Percentiles rank a stretch among this genome's conserved stretches.
Conservation (phyloP, 1,140 invertebrate genomes). For the Diabrotica undecimpunctata region DNA sequence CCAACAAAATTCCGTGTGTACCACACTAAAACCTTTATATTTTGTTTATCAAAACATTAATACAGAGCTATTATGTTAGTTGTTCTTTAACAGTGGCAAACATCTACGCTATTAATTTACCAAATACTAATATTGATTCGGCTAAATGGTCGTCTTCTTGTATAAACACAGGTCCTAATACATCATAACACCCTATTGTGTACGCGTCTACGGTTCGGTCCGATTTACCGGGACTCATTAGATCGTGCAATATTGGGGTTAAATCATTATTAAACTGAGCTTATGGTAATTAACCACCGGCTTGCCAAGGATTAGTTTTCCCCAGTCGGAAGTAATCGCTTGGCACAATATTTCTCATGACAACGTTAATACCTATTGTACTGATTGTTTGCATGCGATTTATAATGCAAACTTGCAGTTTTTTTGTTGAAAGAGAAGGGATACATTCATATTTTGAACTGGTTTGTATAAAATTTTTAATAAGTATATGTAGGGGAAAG, state of each 20-base stretch:
- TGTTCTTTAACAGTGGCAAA: too few relatives aligned
- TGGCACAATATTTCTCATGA: constrained; percentile 1
- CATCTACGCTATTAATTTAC: too few relatives aligned
- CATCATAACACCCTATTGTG: not conserved
- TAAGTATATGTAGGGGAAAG: too few relatives aligned
- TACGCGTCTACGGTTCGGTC: not conserved
- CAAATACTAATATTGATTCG: not conserved
- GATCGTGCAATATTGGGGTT: constrained; percentile 9
- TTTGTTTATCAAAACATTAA: too few relatives aligned
- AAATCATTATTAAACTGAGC: constrained; percentile 25
- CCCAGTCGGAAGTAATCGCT: not conserved
- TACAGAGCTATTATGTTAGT: too few relatives aligned
- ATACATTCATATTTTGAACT: too few relatives aligned
- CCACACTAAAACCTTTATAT: too few relatives aligned
- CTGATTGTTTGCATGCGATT: not conserved
- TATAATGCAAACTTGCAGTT: not conserved
- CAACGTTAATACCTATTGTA: not conserved
- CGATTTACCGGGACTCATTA: constrained; percentile 5
- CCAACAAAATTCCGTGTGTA: too few relatives aligned
- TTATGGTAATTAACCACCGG: constrained; percentile 31
- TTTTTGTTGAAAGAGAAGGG: not conserved
- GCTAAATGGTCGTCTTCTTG: not conserved
- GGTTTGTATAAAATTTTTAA: too few relatives aligned
- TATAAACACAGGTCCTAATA: not conserved
- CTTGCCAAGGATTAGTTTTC: not conserved